Percentiles rank a stretch among this genome's conserved stretches.
phyloP scores from a whole-genome alignment of 2,113 vertebrate genomes.

The Myocastor coypus region DNA sequence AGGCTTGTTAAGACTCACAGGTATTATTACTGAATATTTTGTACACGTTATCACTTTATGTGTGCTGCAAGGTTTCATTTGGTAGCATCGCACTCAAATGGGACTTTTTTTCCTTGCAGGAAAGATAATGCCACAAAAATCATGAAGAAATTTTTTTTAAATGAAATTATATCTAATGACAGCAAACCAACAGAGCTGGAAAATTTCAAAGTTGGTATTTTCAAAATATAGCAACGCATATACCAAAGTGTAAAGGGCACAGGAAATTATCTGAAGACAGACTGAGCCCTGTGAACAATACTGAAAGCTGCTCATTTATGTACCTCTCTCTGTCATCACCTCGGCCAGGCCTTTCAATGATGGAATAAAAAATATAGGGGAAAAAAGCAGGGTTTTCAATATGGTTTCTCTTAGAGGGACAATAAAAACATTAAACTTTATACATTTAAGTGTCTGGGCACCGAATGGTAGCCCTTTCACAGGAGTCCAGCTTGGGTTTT shows the following conservation, averaged over 20 bases:
- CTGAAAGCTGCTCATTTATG: constrained; percentile 63
- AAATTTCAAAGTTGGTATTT: constrained; percentile 70
- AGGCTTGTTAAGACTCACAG: constrained; percentile 1
- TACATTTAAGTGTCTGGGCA: constrained; percentile 58
- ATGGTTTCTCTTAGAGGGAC: constrained; percentile 68
- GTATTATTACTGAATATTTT: constrained; percentile 42
- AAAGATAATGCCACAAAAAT: constrained; percentile 63
- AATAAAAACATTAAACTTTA: constrained; percentile 73
- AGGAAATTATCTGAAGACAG: constrained; percentile 43
- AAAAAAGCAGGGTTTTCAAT: constrained; percentile 54
- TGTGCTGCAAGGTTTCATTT: constrained; percentile 58
- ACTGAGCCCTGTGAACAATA: constrained; percentile 42
- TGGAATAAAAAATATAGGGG: constrained; percentile 63
- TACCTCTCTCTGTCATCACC: constrained; percentile 33
- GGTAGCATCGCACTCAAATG: background rate
- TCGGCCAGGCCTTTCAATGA: constrained; percentile 66
- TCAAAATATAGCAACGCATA: constrained; percentile 65
- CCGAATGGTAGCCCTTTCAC: constrained; percentile 59
- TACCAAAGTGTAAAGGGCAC: constrained; percentile 46
- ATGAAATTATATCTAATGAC: constrained; percentile 65
- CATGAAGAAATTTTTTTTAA: constrained; percentile 23
- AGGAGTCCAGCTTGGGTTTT: constrained; percentile 63
- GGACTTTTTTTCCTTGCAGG: constrained; percentile 34
- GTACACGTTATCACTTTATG: constrained; percentile 33
- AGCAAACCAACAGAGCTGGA: constrained; percentile 9